Conservation (phyloP, 1,140 invertebrate species). For the Nomia melanderi region DNA sequence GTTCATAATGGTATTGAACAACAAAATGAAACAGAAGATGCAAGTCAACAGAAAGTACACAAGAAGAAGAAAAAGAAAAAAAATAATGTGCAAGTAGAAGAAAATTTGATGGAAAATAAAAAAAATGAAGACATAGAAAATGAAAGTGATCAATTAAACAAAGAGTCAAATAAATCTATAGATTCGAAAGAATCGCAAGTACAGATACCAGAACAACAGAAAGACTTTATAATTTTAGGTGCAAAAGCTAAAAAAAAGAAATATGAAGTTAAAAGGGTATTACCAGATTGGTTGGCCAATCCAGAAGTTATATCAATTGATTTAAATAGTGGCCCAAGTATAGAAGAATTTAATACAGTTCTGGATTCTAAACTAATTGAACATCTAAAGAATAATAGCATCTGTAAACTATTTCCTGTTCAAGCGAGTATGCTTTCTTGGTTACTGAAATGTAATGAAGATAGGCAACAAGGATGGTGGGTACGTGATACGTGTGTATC, state of each 20-base stretch:
- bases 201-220: background rate
- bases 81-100: background rate
- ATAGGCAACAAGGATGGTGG: constrained; percentile 83
- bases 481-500: constrained; percentile 97
- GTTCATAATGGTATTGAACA: background rate
- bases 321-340: constrained; percentile 83
- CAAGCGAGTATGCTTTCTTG: constrained; percentile 92
- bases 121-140: background rate
- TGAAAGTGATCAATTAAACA: constrained; percentile 13
- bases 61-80: constrained; percentile 33
- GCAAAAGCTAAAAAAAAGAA: constrained; percentile 65
- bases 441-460: constrained; percentile 85
- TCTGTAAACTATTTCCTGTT: constrained; percentile 93
- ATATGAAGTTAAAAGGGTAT: constrained; percentile 84
- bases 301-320: constrained; percentile 89
- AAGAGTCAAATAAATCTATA: constrained; percentile 1
- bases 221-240: constrained; percentile 73
- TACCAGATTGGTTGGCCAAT: constrained; percentile 93
- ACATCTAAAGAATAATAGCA: constrained; percentile 86
- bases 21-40: background rate
- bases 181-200: constrained; percentile 5
- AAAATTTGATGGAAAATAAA: background rate
- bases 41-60: background rate
- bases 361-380: constrained; percentile 85
- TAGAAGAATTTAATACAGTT: constrained; percentile 83